Percentiles rank a stretch among this genome's conserved stretches.
Conservation (phyloP, 2,113 vertebrate genomes). For the Spheniscus mendiculus region DNA sequence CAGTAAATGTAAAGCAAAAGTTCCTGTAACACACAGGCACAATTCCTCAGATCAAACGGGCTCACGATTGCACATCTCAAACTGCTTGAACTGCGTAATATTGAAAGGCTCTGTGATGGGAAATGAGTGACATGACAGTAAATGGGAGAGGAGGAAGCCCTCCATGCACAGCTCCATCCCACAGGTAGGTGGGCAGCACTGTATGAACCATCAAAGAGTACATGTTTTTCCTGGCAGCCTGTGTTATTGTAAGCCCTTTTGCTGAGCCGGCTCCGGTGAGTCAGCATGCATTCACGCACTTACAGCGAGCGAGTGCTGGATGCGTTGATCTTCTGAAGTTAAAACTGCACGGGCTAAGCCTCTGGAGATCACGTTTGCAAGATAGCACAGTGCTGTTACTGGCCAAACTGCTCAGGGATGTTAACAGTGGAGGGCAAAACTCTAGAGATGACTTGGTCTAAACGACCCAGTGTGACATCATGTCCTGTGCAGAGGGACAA, state of each 20-base stretch:
- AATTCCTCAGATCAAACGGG: not conserved
- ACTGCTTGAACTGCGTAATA: not conserved
- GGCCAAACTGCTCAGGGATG: not conserved
- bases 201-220: not conserved
- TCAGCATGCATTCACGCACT: not conserved
- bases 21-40: not conserved
- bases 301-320: not conserved
- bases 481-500: not conserved
- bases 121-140: slow-evolving; percentile 5
- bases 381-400: not conserved
- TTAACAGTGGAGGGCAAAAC: not conserved
- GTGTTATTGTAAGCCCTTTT: not conserved
- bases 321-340: not conserved
- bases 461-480: not conserved
- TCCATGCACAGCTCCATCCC: not conserved
- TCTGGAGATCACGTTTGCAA: not conserved
- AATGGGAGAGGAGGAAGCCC: not conserved
- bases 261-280: not conserved
- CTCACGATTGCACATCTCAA: not conserved
- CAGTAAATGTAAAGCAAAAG: not conserved
- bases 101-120: slow-evolving; percentile 31
- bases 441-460: not conserved
- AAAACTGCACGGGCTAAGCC: not conserved
- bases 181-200: not conserved
- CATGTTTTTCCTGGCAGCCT: slow-evolving; percentile 9